These are phyloP conservation scores for Busseola fusca DNA, from an alignment of 2,888 invertebrate genomes.

Conservation along the genomic window DNA sequence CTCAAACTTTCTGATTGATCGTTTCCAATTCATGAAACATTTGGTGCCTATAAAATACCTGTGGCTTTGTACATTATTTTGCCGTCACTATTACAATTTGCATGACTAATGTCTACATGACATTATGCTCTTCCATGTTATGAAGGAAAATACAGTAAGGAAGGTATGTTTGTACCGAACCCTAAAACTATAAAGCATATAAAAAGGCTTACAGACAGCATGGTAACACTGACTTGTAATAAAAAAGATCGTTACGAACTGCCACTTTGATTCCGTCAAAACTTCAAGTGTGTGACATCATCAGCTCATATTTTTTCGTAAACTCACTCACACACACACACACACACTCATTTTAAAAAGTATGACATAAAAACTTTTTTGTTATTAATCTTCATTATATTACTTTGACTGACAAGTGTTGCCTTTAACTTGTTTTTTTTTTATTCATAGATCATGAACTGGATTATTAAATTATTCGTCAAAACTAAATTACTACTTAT, in stretches of 20 bases:
- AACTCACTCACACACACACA: not conserved
- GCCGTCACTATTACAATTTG: not conserved
- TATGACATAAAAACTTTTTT: conserved; percentile 18
- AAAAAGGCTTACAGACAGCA: conserved; percentile 5
- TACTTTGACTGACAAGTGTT: conserved; percentile 52
- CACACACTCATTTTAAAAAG: conserved; percentile 5
- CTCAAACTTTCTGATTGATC: not conserved
- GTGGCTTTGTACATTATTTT: not conserved
- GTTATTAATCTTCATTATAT: conserved; percentile 58
- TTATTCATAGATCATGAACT: conserved; percentile 54
- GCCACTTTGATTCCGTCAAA: conserved; percentile 35
- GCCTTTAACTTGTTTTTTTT: conserved; percentile 57
- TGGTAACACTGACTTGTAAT: conserved; percentile 10
- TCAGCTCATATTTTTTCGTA: conserved; percentile 25
- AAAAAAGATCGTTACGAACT: conserved; percentile 36
- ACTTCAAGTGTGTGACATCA: conserved; percentile 44
- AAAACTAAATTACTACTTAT: conserved; percentile 64
- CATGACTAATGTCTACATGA: not conserved
- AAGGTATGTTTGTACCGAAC: too few relatives aligned
- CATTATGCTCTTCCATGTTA: not conserved
- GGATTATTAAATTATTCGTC: conserved; percentile 65
- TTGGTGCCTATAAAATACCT: not conserved
- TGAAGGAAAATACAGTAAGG: not conserved
- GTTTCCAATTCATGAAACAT: not conserved
- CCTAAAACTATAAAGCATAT: conserved; percentile 3